These are phyloP conservation scores for Radopholus similis DNA, from an alignment of 1,140 invertebrate genomes.

Conservation along the genomic window DNA sequence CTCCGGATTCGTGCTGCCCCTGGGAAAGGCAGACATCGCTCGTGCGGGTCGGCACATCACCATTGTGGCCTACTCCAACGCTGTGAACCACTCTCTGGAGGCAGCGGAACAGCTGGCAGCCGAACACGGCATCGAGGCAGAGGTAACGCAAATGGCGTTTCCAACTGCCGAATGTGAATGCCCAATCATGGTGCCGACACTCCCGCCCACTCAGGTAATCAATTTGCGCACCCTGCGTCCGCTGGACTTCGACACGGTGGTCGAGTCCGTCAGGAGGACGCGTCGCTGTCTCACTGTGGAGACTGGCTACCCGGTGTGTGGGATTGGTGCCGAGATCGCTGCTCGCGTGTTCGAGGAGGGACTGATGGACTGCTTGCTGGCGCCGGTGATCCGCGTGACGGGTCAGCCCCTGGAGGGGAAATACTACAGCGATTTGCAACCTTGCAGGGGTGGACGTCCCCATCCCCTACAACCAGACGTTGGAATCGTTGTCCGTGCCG, in stretches of 20 bases:
- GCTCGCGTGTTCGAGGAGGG: slow-evolving; percentile 89
- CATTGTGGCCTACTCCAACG: slow-evolving; percentile 82
- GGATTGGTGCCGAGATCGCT: slow-evolving; percentile 88
- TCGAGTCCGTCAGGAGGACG: slow-evolving; percentile 86
- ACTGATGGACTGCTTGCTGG: slow-evolving; percentile 91
- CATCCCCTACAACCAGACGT: slow-evolving; percentile 85
- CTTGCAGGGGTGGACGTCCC: slow-evolving; percentile 75
- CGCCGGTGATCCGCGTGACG: slow-evolving; percentile 84
- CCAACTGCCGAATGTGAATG: not conserved
- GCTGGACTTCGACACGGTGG: slow-evolving; percentile 80
- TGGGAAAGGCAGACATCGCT: slow-evolving; percentile 94
- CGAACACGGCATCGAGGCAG: slow-evolving; percentile 72
- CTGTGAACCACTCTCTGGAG: slow-evolving; percentile 78
- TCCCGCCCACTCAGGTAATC: slow-evolving; percentile 68
- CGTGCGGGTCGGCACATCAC: slow-evolving; percentile 83
- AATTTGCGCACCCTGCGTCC: slow-evolving; percentile 91
- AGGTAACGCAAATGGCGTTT: slow-evolving; percentile 64
- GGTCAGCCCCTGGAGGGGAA: no score
- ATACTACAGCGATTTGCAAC: no score
- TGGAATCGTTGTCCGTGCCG: slow-evolving; percentile 80
- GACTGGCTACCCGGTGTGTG: slow-evolving; percentile 89
- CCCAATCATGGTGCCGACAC: not conserved
- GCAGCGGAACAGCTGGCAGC: slow-evolving; percentile 79
- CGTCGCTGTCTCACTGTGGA: slow-evolving; percentile 90
- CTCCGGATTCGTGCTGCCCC: slow-evolving; percentile 86